A percentile compares a stretch with the other conserved stretches of the same genome.
Evolutionary conservation across 2,113 vertebrate species (phyloP).

Genomic region (Egretta garzetta): DNA sequence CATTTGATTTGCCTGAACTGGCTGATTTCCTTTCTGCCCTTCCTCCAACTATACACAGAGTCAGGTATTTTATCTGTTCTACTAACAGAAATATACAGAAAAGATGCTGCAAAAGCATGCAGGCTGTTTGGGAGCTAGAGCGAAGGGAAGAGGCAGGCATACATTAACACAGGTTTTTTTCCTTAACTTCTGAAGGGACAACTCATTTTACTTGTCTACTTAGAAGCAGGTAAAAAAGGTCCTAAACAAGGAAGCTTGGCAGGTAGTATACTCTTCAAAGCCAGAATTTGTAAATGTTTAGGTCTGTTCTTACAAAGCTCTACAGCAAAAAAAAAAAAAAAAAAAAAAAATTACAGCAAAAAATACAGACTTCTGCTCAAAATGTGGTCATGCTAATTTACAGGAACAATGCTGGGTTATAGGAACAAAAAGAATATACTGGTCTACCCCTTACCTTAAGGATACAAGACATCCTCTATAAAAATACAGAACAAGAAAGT

Average conservation of each 20-base stretch:
- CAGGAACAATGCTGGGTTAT: background rate
- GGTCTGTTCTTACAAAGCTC: background rate
- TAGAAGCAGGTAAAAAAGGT: background rate
- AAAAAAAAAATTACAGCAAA: background rate
- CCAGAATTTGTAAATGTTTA: background rate
- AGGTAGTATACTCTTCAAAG: background rate
- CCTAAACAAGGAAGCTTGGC: background rate
- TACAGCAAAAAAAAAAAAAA: background rate
- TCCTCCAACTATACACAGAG: background rate
- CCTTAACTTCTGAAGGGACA: background rate
- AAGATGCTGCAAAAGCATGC: background rate
- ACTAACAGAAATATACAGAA: background rate
- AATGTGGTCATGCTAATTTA: background rate
- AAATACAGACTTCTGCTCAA: constrained; percentile 9
- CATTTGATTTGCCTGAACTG: background rate
- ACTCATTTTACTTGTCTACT: background rate
- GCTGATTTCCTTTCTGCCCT: background rate
- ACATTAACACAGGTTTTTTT: background rate
- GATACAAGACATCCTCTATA: constrained; percentile 12
- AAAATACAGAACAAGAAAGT: constrained; percentile 11
- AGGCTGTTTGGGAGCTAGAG: background rate
- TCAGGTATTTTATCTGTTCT: background rate
- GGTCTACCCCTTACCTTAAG: background rate
- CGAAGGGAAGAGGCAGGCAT: background rate
- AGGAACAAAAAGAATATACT: background rate